Base-by-base conservation (phyloP, 2,888 invertebrate genomes). In the Bhutanitis thaidina region DNA sequence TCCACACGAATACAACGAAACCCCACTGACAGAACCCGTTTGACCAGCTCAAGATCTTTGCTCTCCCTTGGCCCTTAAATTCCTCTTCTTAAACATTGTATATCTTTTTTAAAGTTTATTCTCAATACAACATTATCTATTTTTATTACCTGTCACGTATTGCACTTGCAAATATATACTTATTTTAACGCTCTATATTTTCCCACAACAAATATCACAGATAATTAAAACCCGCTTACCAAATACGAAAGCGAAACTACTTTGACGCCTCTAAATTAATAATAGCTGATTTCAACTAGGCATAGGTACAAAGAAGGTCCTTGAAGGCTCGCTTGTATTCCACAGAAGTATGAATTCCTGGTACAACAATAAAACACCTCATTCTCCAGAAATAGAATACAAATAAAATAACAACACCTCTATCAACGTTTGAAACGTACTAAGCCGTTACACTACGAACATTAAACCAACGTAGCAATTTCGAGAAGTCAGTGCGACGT, bases 401-500 rank as follows among this genome's bases (percentile, higher is more conserved):
- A 67, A 69, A 67, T 62, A 66, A 66, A 63, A 67, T 71, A 67
- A 67, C 64, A 62, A 59, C 61, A 62, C 62, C 65, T 59, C 61
- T 62, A 65, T 67, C 71, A 63, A 65, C 67, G 67, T 60, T 57
- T 56, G 50, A 51, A 59, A 66, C 63, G 56, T 54, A 56, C 59
- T 56, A 51, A 60, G 69, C 77, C 73, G 76, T 77, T 77, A 77
- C 66, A 65, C 68, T 65, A 12, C 12, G 12, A 61, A 59, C 53
- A 60, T 50, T 49, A 56, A 56, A 53, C 34, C 43, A 61, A 54
- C 50, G 52, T 20, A 49, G 52, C 56, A 32, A 61, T 56, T 60
- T 55, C 38, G 35, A 54, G 55, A 61, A 58, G 54, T 50, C 13
- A 27, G 38, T 49, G 20, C 47, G 30, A 15, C 49, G 49, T 46